phyloP scores from a whole-genome alignment of 2,797 vertebrate genomes.

The Cossypha caffra region DNA sequence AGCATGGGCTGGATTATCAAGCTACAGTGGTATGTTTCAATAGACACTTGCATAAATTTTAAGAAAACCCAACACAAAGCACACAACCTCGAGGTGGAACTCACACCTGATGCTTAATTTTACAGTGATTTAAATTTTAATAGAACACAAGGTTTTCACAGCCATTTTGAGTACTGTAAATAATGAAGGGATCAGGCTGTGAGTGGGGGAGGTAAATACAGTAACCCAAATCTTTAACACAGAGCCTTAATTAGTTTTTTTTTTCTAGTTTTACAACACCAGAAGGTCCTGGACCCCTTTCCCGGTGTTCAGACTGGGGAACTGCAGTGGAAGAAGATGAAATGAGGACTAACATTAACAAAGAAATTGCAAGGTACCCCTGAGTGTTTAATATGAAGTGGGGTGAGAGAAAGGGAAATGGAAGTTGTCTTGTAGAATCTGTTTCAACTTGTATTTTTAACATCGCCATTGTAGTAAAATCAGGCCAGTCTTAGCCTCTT shows the following conservation, averaged over 20 bases:
- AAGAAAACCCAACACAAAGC: background rate
- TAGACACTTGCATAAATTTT: background rate
- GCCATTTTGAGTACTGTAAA: background rate
- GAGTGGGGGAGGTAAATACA: background rate
- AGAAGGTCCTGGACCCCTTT: slow-evolving; percentile 78
- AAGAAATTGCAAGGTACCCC: slow-evolving; percentile 82
- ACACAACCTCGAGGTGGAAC: background rate
- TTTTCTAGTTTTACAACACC: slow-evolving; percentile 86
- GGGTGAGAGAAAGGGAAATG: background rate
- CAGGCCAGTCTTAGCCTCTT: background rate
- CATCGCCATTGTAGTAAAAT: background rate
- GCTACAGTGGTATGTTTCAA: background rate
- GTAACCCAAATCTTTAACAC: background rate
- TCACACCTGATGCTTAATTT: background rate
- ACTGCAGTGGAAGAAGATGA: slow-evolving; percentile 86
- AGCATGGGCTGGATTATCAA: background rate
- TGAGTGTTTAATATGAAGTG: background rate
- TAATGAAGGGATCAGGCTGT: background rate
- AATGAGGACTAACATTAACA: slow-evolving; percentile 79
- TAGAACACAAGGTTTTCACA: background rate
- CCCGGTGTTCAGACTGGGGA: slow-evolving; percentile 84
- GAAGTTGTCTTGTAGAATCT: background rate
- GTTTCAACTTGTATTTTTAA: background rate
- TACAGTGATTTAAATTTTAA: background rate
- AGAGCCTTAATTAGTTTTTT: background rate